Conservation (phyloP, 2,113 vertebrate genomes). For the Tachysurus fulvidraco region DNA sequence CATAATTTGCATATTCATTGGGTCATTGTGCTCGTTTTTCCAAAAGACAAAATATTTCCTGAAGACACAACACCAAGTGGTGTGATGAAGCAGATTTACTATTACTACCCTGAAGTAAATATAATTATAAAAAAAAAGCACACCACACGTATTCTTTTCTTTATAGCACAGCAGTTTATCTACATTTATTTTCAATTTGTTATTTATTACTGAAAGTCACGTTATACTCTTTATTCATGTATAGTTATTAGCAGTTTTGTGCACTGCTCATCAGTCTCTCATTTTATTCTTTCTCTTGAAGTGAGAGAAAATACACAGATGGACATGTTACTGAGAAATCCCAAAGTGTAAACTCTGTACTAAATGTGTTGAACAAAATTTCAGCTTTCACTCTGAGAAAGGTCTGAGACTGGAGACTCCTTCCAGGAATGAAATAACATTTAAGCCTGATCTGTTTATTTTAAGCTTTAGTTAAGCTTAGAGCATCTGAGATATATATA, state of each 20-base stretch:
- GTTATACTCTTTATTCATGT: neutral
- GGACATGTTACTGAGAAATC: neutral
- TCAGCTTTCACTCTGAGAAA: neutral
- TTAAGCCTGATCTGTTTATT: neutral
- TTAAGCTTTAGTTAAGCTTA: neutral
- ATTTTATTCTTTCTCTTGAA: neutral
- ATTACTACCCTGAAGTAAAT: neutral
- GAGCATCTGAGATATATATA: neutral
- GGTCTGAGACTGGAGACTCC: neutral
- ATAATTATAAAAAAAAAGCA: no score
- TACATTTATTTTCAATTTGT: neutral
- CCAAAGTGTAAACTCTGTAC: neutral
- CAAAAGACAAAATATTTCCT: neutral
- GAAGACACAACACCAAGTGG: neutral
- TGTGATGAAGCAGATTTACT: neutral
- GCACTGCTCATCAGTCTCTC: neutral
- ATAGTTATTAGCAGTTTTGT: neutral
- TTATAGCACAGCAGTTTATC: neutral
- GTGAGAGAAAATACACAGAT: neutral
- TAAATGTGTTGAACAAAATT: neutral
- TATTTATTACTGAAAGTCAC: neutral
- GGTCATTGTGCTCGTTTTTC: neutral
- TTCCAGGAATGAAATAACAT: neutral
- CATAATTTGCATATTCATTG: slow-evolving; percentile 4
- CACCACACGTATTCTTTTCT: neutral